phyloP scores from a whole-genome alignment of 2,113 vertebrate genomes.

The Nothoprocta pentlandii region DNA sequence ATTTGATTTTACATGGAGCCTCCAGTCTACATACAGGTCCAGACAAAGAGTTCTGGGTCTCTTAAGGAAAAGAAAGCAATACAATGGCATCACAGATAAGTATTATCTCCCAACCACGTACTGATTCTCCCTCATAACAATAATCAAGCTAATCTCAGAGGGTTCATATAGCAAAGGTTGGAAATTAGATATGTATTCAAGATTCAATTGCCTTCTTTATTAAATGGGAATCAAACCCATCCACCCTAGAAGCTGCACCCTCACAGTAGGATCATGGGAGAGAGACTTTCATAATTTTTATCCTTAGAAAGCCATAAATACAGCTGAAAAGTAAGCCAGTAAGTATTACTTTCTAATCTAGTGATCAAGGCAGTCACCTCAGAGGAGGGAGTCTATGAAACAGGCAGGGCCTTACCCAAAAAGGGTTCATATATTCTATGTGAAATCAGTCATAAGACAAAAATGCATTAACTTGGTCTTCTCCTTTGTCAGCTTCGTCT shows the following conservation, averaged over 20 bases:
- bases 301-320: conserved; percentile 50
- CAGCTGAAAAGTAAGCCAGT: conserved; percentile 43
- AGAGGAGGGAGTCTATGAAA: background rate
- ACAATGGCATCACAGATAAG: conserved; percentile 14
- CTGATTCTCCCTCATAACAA: conserved; percentile 7
- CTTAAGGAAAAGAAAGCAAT: background rate
- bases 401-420: rapidly evolving
- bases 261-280: background rate
- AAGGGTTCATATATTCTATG: background rate
- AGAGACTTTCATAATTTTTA: conserved; percentile 48
- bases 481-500: background rate
- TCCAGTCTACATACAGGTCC: background rate
- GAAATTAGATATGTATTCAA: conserved; percentile 35
- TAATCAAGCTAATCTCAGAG: conserved; percentile 46
- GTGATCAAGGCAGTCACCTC: background rate
- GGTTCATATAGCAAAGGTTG: background rate
- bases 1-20: background rate
- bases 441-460: background rate
- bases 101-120: background rate
- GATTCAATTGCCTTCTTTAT: conserved; percentile 35
- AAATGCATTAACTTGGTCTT: background rate
- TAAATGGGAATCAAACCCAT: conserved; percentile 31
- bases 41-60: background rate
- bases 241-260: conserved; percentile 15
- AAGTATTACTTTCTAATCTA: conserved; percentile 51